phyloP scores from a whole-genome alignment of 1,140 invertebrate genomes.

The Lepidurus couesii region DNA sequence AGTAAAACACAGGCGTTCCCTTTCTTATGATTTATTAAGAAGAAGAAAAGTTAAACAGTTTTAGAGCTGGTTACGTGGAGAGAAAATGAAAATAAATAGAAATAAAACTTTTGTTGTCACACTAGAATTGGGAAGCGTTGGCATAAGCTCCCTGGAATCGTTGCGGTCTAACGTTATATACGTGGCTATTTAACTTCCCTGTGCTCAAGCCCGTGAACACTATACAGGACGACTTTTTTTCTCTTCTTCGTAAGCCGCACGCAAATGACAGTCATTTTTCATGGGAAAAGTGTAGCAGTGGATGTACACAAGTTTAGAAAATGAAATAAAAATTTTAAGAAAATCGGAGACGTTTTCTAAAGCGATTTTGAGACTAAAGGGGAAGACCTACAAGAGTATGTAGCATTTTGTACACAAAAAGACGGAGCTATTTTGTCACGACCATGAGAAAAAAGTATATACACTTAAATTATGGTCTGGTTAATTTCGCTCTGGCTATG shows the following conservation, averaged over 20 bases:
- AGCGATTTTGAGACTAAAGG: not conserved
- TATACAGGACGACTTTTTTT: not conserved
- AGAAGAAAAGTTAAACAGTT: too few species aligned
- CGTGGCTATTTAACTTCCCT: conserved; percentile 11
- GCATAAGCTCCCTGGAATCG: not conserved
- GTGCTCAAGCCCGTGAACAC: not conserved
- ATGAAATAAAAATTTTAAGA: not conserved
- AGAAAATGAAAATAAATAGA: too few species aligned
- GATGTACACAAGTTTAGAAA: not conserved
- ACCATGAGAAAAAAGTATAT: not conserved
- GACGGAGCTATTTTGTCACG: not conserved
- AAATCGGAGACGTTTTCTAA: not conserved
- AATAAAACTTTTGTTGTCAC: not conserved
- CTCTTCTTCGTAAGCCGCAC: not conserved
- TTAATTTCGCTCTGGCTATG: not conserved
- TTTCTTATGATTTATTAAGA: too few species aligned
- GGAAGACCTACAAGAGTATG: not conserved
- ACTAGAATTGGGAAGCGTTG: not conserved
- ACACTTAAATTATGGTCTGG: not conserved
- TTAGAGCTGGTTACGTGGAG: too few species aligned
- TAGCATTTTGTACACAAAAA: not conserved
- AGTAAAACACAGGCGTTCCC: too few species aligned
- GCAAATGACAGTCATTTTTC: conserved; percentile 19
- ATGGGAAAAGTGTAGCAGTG: not conserved
- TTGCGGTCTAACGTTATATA: not conserved